phyloP scores from a whole-genome alignment of 2,113 vertebrate species.

The Onychostoma macrolepis region DNA sequence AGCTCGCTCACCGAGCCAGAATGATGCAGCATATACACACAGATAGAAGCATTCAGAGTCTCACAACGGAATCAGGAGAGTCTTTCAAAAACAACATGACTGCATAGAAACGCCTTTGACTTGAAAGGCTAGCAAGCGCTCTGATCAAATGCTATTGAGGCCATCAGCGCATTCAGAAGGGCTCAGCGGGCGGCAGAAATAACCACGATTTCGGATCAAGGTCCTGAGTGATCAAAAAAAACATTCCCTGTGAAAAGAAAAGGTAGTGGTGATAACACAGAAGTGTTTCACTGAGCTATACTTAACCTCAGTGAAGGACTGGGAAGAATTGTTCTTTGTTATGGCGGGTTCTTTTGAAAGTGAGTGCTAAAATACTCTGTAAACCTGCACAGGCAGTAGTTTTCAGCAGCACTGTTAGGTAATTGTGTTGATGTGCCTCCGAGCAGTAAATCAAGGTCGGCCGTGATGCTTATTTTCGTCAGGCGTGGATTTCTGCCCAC shows the following conservation, averaged over 20 bases:
- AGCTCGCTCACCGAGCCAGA: not conserved
- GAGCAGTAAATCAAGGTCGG: constrained; percentile 54
- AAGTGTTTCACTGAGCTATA: constrained; percentile 28
- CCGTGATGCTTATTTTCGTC: constrained; percentile 51
- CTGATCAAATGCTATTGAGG: constrained; percentile 34
- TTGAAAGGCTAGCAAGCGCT: constrained; percentile 5
- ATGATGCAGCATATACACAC: not conserved
- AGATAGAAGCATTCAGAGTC: constrained; percentile 18
- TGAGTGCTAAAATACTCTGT: not conserved
- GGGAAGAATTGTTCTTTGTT: not conserved
- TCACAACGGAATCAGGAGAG: not conserved
- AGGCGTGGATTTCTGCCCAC: constrained; percentile 9
- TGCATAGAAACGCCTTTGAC: not conserved
- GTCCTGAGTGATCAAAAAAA: constrained; percentile 33
- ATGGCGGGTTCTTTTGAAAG: constrained; percentile 31
- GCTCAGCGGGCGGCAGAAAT: not conserved
- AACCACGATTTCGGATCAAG: constrained; percentile 25
- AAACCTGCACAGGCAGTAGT: constrained; percentile 50
- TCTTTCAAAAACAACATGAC: constrained; percentile 16
- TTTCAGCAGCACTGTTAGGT: constrained; percentile 25
- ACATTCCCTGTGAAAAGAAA: constrained; percentile 20
- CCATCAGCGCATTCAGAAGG: constrained; percentile 31
- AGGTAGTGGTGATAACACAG: not conserved
- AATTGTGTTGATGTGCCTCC: constrained; percentile 48
- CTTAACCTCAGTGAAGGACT: constrained; percentile 26